Evolutionary conservation across 92 coral and sea anemone species (phyloP), one percentile per base, ranked within the genome.

Genomic region (Heteractis magnifica): DNA sequence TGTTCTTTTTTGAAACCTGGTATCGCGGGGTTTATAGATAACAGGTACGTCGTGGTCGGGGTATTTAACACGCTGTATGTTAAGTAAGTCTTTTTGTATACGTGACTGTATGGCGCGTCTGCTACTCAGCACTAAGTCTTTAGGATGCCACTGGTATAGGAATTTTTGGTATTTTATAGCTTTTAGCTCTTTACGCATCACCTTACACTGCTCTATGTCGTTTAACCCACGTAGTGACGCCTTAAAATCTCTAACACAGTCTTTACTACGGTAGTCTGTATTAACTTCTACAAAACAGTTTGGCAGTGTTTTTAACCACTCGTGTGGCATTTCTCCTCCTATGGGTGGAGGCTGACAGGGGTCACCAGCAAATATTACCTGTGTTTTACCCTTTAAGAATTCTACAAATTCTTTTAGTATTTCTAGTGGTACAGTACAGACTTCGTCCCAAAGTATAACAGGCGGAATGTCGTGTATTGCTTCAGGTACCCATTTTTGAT

Each of bases 241-340:
- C 58, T 53, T 53, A 53, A 53, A 11, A 6, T 53, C 58, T 53
- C 58, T 53, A 53, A 53, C 58, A 11, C 11, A 11, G 58, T 53
- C 72, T 16, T 6, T 65, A 65, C 5, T 18, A 6, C n/a, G n/a
- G n/a, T n/a, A 15, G 64, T 15, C 15, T 56, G 8, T 15, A 8
- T 8, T 15, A 8, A 8, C 64, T 56, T 56, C 64, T 8, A 8
- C 15, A 15, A 8, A 56, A 56, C 64, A 56, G 64, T 56, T 56
- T 8, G 64, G 64, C 72, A 65, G 72, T 16, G 8, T 65, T 65
- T 7, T 8, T 65, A 65, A 18, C 72, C 72, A 65, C 6, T 65
- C 72, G 72, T 65, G 72, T 5, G 72, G 72, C 72, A 18, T 65
- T n/a, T n/a, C n/a, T n/a, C n/a, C n/a, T n/a, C n/a, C n/a, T n/a